Evolutionary conservation across 2,797 vertebrate species (phyloP), one percentile per base, ranked within the genome.

Genomic region (Malacoctenus gilli): DNA sequence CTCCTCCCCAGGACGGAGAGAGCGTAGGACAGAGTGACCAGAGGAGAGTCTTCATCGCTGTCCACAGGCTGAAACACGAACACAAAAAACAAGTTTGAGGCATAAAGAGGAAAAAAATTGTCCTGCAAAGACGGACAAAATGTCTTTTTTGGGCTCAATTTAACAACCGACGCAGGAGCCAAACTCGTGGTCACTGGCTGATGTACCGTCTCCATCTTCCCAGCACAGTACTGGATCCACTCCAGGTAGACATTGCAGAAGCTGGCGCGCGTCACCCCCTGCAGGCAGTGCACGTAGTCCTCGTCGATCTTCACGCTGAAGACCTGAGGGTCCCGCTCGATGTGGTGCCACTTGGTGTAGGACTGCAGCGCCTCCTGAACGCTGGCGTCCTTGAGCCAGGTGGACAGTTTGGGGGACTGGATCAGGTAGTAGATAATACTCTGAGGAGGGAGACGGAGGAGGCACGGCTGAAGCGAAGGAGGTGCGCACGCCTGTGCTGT

Each of bases 241-340:
- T 97, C 95, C 62, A 99, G 92, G 82, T 97, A 97, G 75, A 95
- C 91, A 1, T 93, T 98, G 75, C 97, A 99, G 88, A 94, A 98
- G 82, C 97, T 99, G 79, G 96, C 96, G 2, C 97, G 90, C 0
- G 96, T 98, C 78, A 99, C 93, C 1, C 97, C 97, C 86, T 98
- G 95, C 60, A 98, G 93, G 68, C 96, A 98, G 0, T 96, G 97
- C 32, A 98, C 95, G 2, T 96, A 99, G 86, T 99, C 97, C 28
- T 99, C 97, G 4, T 99, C 97, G 21, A 94, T 95, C 89, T 98
- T 97, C 42, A 96, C 90, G 1, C 92, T 96, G 72, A 98, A 98
- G 83, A 95, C 93, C 0, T 95, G 93, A 1, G 94, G 93, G 86
- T 98, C 97, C 0, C 94, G 93, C 75, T 98, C 97, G 9, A 98